These are phyloP conservation scores for Ictalurus furcatus DNA, from an alignment of 2,113 vertebrate genomes.

Conservation along the genomic window DNA sequence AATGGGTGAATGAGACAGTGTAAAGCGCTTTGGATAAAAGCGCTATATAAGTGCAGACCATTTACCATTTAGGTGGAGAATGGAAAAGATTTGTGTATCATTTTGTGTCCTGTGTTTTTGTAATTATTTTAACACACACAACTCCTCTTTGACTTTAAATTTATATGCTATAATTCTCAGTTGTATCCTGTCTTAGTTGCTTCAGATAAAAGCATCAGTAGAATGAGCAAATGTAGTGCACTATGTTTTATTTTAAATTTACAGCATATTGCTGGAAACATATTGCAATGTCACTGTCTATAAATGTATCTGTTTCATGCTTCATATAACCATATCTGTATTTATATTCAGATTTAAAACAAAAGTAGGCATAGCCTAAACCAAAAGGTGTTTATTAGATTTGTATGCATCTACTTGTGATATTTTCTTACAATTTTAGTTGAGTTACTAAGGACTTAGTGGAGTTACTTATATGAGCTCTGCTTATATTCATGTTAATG, in stretches of 20 bases:
- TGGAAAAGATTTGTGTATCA: background rate
- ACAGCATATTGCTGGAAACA: background rate
- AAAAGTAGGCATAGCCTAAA: background rate
- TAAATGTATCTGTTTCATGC: background rate
- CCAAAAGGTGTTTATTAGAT: background rate
- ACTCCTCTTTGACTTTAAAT: background rate
- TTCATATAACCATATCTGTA: background rate
- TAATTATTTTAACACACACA: background rate
- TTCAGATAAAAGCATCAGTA: too few species aligned
- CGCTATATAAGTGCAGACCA: too few species aligned
- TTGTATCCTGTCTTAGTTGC: background rate
- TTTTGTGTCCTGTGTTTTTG: background rate
- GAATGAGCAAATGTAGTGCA: background rate
- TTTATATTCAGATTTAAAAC: background rate
- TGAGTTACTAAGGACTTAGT: background rate
- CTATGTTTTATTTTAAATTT: background rate
- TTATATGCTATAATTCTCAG: background rate
- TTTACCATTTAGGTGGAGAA: too few species aligned
- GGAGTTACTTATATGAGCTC: too few species aligned
- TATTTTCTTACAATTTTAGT: background rate
- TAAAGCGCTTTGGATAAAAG: too few species aligned
- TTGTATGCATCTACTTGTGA: background rate
- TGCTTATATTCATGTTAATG: constrained; percentile 1
- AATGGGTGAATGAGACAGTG: too few species aligned
- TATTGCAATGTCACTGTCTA: background rate